These are phyloP conservation scores for Ectropis grisescens DNA, from an alignment of 1,140 invertebrate genomes.

Conservation along the genomic window DNA sequence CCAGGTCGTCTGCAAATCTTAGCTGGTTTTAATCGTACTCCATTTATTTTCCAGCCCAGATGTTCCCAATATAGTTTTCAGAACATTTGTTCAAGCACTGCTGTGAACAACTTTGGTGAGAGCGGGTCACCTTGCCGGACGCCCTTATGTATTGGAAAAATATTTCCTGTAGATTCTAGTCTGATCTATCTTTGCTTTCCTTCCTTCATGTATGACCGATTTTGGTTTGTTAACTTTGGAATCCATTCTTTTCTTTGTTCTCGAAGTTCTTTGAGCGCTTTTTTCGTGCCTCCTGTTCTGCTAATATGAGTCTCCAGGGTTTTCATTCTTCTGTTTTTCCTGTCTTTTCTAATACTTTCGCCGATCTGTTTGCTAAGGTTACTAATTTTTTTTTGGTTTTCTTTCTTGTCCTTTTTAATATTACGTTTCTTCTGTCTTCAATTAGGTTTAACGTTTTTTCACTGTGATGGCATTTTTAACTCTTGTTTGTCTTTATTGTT, in stretches of 20 bases:
- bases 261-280: conserved; percentile 14
- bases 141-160: background rate
- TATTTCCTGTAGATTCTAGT: background rate
- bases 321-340: too few relatives aligned
- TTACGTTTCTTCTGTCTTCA: conserved; percentile 1
- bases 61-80: too few relatives aligned
- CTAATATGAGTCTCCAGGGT: too few relatives aligned
- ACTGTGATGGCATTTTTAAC: background rate
- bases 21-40: conserved; percentile 18
- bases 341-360: conserved; percentile 17
- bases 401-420: conserved; percentile 1
- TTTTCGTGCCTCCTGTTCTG: too few relatives aligned
- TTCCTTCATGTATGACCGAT: too few relatives aligned
- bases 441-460: conserved; percentile 1
- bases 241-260: conserved; percentile 18
- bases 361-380: too few relatives aligned
- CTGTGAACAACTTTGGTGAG: too few relatives aligned
- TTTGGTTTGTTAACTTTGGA: conserved; percentile 13
- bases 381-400: conserved; percentile 12
- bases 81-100: too few relatives aligned
- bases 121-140: background rate
- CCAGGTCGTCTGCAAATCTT: too few relatives aligned
- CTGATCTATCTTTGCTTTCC: conserved; percentile 1
- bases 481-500: background rate
- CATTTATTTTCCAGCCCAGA: too few relatives aligned